Conservation (phyloP, 2,113 vertebrate genomes). For the Xenus cinereus region DNA sequence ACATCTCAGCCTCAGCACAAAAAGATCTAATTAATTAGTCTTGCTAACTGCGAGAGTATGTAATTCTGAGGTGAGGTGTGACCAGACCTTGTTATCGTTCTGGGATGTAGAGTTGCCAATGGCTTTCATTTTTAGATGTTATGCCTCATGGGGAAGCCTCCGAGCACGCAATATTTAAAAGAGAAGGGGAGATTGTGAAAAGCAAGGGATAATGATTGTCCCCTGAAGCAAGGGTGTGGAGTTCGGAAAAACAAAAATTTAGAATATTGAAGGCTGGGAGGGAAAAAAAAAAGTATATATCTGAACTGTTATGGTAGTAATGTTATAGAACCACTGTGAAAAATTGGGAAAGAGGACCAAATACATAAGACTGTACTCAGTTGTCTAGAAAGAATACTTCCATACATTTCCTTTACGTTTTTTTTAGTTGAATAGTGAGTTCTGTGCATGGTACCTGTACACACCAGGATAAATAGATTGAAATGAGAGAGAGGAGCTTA, state of each 20-base stretch:
- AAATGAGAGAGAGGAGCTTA: background rate
- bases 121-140: background rate
- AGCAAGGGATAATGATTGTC: background rate
- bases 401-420: background rate
- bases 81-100: background rate
- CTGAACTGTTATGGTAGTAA: background rate
- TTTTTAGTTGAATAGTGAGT: background rate
- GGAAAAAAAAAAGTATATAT: background rate
- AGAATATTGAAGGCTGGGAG: background rate
- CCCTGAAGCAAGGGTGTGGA: background rate
- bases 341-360: background rate
- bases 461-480: background rate
- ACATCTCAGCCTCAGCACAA: background rate
- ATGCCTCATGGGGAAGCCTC: background rate
- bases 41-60: background rate
- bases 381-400: background rate
- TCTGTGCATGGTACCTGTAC: background rate
- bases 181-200: background rate
- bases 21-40: background rate
- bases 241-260: background rate
- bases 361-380: background rate
- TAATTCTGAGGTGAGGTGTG: slow-evolving; percentile 5
- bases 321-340: background rate
- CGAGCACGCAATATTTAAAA: background rate
- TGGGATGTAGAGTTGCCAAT: background rate